Evolutionary conservation across 2,888 invertebrate species (phyloP).

Genomic region (Theristus sp.): DNA sequence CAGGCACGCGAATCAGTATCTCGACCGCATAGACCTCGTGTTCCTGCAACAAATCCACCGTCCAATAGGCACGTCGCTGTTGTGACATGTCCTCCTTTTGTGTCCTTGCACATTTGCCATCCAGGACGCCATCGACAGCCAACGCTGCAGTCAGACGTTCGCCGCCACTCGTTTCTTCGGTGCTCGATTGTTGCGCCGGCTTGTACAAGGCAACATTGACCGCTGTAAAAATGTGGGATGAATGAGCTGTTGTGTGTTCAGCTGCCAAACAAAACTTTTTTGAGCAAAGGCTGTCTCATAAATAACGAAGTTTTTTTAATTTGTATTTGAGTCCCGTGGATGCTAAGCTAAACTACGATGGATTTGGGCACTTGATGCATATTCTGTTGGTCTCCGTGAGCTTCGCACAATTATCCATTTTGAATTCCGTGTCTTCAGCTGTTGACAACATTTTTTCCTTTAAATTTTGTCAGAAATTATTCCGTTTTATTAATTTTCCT

Average conservation of each 20-base stretch:
- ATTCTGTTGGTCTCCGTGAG: no score
- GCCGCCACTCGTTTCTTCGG: background rate
- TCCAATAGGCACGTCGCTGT: no score
- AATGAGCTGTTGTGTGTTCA: background rate
- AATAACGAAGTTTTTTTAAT: no score
- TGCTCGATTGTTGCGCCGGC: conserved; percentile 6
- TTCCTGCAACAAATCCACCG: conserved; percentile 6
- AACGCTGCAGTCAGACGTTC: background rate
- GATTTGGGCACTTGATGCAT: no score
- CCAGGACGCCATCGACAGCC: background rate
- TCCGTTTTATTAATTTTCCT: no score
- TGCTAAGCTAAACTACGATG: no score
- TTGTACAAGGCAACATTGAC: conserved; percentile 7
- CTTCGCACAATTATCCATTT: no score
- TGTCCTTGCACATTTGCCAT: conserved; percentile 2
- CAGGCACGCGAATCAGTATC: background rate
- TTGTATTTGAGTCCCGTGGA: no score
- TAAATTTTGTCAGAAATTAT: no score
- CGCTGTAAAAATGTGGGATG: no score
- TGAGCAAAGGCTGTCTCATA: background rate
- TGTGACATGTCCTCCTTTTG: no score
- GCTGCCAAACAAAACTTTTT: background rate
- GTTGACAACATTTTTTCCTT: background rate
- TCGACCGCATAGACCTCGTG: conserved; percentile 7
- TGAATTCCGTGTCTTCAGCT: no score